Percentiles rank a stretch among this genome's conserved stretches.
Conservation (phyloP, 2,888 invertebrate species). For the Chalcosyrphus nemorum region DNA sequence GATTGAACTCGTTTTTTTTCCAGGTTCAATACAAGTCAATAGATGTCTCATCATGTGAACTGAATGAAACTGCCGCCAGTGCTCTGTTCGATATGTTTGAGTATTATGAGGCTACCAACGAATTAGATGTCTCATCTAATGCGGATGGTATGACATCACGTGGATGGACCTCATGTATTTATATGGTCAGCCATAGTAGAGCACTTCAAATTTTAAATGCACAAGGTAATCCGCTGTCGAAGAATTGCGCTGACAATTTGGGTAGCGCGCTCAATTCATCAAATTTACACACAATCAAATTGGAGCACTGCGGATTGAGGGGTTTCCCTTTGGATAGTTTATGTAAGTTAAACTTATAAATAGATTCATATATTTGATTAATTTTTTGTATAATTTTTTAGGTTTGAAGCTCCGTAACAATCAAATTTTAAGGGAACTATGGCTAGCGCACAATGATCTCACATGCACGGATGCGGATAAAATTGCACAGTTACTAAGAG, state of each 20-base stretch:
- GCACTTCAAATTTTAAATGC: constrained; percentile 80
- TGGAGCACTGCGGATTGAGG: constrained; percentile 89
- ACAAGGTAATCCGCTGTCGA: constrained; percentile 80
- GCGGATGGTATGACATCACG: constrained; percentile 87
- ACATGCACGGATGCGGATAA: constrained; percentile 89
- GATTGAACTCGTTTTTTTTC: constrained; percentile 28
- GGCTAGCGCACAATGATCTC: constrained; percentile 91
- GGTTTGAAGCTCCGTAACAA: constrained; percentile 92
- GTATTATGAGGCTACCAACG: constrained; percentile 92
- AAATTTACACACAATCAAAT: constrained; percentile 88
- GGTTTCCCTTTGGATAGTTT: constrained; percentile 89
- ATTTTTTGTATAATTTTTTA: too few species aligned
- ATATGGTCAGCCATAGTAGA: constrained; percentile 81
- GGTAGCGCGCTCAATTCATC: constrained; percentile 89
- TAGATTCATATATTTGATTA: too few species aligned
- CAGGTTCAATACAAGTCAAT: constrained; percentile 81
- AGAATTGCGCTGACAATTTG: constrained; percentile 85
- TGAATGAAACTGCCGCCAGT: constrained; percentile 84
- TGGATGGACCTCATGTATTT: constrained; percentile 91
- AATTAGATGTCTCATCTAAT: constrained; percentile 90
- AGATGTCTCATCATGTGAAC: constrained; percentile 80
- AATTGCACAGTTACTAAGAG: constrained; percentile 88
- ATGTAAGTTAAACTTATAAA: constrained; percentile 85
- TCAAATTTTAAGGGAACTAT: constrained; percentile 88
- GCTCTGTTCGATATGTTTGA: constrained; percentile 96